Evolutionary conservation across 2,888 invertebrate species (phyloP), one percentile per base, ranked within the genome.

Genomic region (Brassicogethes aeneus): DNA sequence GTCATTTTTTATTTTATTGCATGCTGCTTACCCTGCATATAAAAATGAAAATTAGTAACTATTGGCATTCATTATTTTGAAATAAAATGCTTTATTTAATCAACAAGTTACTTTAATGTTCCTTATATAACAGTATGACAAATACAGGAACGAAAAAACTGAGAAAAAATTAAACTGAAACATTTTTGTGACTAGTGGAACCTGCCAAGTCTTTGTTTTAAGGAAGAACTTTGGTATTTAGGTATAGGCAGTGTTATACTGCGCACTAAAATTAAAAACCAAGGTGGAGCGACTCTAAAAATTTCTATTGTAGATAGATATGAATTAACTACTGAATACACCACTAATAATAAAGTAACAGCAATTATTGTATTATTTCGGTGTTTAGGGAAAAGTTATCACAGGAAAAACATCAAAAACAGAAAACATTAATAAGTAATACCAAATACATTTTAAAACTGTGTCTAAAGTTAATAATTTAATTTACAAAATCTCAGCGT

Each of bases 121-220:
- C 39, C 39, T 45, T 44, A 45, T 39, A 39, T 42, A 42, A 42
- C 39, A 39, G 39, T 34, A 50, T 37, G 44, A 41, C 41, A 41
- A 23, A 44, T 48, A 50, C 48, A 17, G 43, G 41, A 41, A 50
- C 50, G 41, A 44, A 50, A 45, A 45, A 45, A 16, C 52, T 53
- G 47, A 46, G 48, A 17, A 51, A 50, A 30, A 50, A 32, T 41
- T 23, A 48, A 39, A 39, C 36, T 42, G 42, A 39, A 37, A 15
- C 12, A 32, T 36, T 7, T 40, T 41, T 40, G 32, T 41, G 36
- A 43, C 53, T 57, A 57, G 57, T 56, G 54, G 55, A 57, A 56
- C 54, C 50, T 56, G 53, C 53, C 52, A 56, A 55, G 49, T 51
- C 51, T 53, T 53, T 50, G 46, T 52, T 49, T 46, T 40, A 47